These are phyloP conservation scores for Drosophila tristis DNA, from an alignment of 1,140 invertebrate genomes.

Conservation along the genomic window DNA sequence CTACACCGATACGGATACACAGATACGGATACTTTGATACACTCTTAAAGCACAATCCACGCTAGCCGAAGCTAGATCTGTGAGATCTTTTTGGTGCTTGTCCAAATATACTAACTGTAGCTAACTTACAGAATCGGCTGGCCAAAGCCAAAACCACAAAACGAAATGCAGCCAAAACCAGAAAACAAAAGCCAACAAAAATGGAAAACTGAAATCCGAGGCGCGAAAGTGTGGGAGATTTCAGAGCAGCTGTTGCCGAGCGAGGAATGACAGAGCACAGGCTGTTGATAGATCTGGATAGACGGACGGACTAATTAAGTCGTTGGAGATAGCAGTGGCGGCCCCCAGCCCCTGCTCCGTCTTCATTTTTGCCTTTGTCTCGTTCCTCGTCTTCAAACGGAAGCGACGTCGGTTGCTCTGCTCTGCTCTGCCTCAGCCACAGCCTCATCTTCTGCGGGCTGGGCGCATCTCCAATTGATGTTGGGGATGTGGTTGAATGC, in stretches of 20 bases:
- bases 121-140: conserved; percentile 25
- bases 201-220: conserved; percentile 26
- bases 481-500: conserved; percentile 56
- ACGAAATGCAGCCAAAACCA: conserved; percentile 5
- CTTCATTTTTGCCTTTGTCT: conserved; percentile 8
- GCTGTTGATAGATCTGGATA: conserved; percentile 53
- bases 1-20: neutral
- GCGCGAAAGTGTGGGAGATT: conserved; percentile 71
- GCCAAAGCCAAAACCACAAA: conserved; percentile 29
- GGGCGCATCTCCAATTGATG: conserved; percentile 44
- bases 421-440: neutral
- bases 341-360: neutral
- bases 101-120: conserved; percentile 52
- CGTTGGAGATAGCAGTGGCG: conserved; percentile 18
- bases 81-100: conserved; percentile 66
- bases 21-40: conserved; percentile 3
- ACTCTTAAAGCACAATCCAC: conserved; percentile 8
- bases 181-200: conserved; percentile 7
- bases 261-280: conserved; percentile 11
- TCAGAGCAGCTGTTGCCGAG: conserved; percentile 52
- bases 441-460: conserved; percentile 37
- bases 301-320: conserved; percentile 64
- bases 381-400: conserved; percentile 36
- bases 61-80: conserved; percentile 36
- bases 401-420: conserved; percentile 51